Percentiles rank a stretch among this genome's conserved stretches.
Conservation (phyloP, 2,113 vertebrate genomes). For the Anas platyrhynchos region DNA sequence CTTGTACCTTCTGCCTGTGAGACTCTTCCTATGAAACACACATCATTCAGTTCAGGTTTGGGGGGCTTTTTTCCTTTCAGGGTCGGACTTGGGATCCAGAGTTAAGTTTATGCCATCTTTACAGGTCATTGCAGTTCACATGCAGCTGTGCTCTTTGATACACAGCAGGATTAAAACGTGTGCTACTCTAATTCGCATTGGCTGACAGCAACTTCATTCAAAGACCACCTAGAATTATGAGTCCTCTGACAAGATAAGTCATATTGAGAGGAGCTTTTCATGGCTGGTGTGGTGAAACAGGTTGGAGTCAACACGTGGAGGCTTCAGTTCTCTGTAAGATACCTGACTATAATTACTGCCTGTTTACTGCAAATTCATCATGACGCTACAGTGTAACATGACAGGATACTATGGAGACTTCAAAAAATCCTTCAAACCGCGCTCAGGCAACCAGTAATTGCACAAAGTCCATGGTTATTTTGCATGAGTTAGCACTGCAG, state of each 20-base stretch:
- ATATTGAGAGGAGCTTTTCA: not conserved
- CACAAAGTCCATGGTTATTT: not conserved
- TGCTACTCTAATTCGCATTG: not conserved
- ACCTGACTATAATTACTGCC: conserved; percentile 9
- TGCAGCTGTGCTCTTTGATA: not conserved
- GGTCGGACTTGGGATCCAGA: not conserved
- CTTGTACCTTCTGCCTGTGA: not conserved
- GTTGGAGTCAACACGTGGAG: not conserved
- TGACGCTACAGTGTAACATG: conserved; percentile 15
- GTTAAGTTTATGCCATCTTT: not conserved
- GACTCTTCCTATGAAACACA: not conserved
- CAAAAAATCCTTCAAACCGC: conserved; percentile 2
- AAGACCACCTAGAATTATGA: not conserved
- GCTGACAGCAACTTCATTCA: conserved; percentile 25
- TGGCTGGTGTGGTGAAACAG: not conserved
- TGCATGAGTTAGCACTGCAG: conserved; percentile 19
- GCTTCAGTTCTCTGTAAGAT: not conserved
- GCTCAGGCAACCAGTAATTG: conserved; percentile 20
- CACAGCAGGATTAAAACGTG: not conserved
- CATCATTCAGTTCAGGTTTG: not conserved
- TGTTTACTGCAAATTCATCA: conserved; percentile 40
- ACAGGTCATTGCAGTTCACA: not conserved
- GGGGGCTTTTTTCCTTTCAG: not conserved
- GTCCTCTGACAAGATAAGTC: conserved; percentile 9
- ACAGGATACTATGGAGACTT: conserved; percentile 34